phyloP scores from a whole-genome alignment of 2,797 vertebrate genomes.

The Pangasius macronema region DNA sequence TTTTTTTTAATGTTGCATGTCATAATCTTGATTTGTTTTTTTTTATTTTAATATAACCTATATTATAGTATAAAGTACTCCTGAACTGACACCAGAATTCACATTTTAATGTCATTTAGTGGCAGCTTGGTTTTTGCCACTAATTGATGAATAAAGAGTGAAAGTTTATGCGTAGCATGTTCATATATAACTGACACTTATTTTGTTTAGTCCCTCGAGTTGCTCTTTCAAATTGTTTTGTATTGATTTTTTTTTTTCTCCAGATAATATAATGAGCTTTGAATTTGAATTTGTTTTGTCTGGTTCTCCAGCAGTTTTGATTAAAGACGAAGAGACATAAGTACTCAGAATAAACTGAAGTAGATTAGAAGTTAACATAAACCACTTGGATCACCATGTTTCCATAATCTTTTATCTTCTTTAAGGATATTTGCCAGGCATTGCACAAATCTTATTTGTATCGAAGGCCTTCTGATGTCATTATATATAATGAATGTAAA shows the following conservation, averaged over 20 bases:
- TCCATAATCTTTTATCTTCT: not conserved
- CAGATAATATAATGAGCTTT: conserved; percentile 9
- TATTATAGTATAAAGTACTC: not conserved
- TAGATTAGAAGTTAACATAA: conserved; percentile 5
- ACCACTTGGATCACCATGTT: not conserved
- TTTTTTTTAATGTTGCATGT: not conserved
- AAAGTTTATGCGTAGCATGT: not conserved
- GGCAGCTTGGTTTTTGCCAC: not conserved
- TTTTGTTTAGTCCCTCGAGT: not conserved
- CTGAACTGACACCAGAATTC: not conserved
- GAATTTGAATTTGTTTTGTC: conserved; percentile 10
- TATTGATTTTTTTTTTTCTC: not conserved
- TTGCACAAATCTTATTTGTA: conserved; percentile 6
- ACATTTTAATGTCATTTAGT: not conserved
- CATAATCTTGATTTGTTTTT: not conserved
- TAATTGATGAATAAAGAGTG: not conserved
- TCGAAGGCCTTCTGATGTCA: conserved; percentile 3
- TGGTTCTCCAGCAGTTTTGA: conserved; percentile 20
- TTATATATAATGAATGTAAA: not conserved
- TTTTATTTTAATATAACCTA: not conserved
- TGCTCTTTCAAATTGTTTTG: conserved; percentile 17
- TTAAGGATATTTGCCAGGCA: not conserved
- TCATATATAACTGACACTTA: conserved; percentile 8
- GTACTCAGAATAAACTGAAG: not conserved
- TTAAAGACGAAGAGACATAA: conserved; percentile 9